phyloP scores from a whole-genome alignment of 2,888 invertebrate genomes.

The Epinotia demarniana region DNA sequence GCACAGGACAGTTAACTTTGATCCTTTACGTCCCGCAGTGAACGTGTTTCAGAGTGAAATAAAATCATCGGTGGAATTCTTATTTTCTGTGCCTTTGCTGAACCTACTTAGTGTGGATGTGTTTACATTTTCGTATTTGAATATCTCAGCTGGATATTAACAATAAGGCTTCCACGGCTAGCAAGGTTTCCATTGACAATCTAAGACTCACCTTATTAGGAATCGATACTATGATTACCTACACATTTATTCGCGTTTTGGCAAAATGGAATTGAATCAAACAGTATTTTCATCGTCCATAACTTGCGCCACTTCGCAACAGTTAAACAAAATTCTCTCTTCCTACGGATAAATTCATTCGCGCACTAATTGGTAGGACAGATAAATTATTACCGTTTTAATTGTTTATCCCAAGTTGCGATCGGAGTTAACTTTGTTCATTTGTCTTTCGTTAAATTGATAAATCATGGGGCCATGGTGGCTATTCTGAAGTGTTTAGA shows the following conservation, averaged over 20 bases:
- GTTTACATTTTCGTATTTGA: too few relatives aligned
- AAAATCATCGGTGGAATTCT: too few relatives aligned
- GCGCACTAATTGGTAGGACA: slow-evolving; percentile 65
- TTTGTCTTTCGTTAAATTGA: slow-evolving; percentile 47
- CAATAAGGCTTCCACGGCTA: too few relatives aligned
- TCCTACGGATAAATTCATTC: slow-evolving; percentile 61
- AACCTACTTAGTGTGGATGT: too few relatives aligned
- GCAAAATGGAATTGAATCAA: background rate
- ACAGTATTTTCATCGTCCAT: background rate
- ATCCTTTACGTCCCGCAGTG: too few relatives aligned
- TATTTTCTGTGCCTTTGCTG: too few relatives aligned
- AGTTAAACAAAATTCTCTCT: slow-evolving; percentile 55
- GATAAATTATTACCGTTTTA: slow-evolving; percentile 70
- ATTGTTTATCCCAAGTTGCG: slow-evolving; percentile 65
- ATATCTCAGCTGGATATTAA: too few relatives aligned
- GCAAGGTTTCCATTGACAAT: too few relatives aligned
- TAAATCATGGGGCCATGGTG: slow-evolving; percentile 37
- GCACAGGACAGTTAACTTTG: too few relatives aligned
- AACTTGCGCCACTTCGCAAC: slow-evolving; percentile 28
- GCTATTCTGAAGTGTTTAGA: slow-evolving; percentile 7
- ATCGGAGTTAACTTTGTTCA: slow-evolving; percentile 54
- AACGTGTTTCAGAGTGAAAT: too few relatives aligned
- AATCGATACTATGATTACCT: too few relatives aligned
- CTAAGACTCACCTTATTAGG: too few relatives aligned
- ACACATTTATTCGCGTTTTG: background rate